These are phyloP conservation scores for Rotaria magnacalcarata DNA, from an alignment of 2,888 invertebrate genomes.

Conservation along the genomic window DNA sequence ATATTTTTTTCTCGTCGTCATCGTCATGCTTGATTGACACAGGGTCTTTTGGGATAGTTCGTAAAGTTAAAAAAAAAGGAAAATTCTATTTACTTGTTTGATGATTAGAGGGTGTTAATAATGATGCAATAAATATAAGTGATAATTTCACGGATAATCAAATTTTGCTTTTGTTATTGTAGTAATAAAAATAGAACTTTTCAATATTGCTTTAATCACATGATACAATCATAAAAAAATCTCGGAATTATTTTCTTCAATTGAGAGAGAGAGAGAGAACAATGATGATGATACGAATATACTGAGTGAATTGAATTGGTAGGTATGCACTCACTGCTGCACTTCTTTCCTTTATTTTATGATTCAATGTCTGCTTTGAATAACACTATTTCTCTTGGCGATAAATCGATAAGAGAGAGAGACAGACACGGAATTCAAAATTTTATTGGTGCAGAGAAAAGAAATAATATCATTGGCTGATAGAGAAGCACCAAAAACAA, in stretches of 20 bases:
- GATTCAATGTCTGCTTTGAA: background rate
- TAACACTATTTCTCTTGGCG: background rate
- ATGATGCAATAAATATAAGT: slow-evolving; percentile 16
- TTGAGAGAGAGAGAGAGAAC: background rate
- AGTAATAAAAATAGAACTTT: slow-evolving; percentile 29
- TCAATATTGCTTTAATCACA: background rate
- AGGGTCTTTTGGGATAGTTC: background rate
- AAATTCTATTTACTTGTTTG: background rate
- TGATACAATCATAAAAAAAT: slow-evolving; percentile 17
- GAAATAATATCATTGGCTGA: background rate
- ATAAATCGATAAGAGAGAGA: background rate
- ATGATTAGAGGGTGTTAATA: slow-evolving; percentile 21
- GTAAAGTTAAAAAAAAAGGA: background rate
- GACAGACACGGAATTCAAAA: background rate
- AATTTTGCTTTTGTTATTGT: slow-evolving; percentile 16
- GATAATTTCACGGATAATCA: slow-evolving; percentile 28
- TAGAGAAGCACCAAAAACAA: background rate
- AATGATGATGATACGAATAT: background rate
- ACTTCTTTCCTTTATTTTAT: slow-evolving; percentile 5
- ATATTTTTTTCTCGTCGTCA: background rate
- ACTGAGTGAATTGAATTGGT: background rate
- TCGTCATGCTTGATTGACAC: background rate
- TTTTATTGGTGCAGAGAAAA: slow-evolving; percentile 1
- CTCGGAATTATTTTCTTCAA: slow-evolving; percentile 2
- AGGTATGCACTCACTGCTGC: background rate